Conservation (phyloP, 2,797 vertebrate species). For the Merluccius polli region DNA sequence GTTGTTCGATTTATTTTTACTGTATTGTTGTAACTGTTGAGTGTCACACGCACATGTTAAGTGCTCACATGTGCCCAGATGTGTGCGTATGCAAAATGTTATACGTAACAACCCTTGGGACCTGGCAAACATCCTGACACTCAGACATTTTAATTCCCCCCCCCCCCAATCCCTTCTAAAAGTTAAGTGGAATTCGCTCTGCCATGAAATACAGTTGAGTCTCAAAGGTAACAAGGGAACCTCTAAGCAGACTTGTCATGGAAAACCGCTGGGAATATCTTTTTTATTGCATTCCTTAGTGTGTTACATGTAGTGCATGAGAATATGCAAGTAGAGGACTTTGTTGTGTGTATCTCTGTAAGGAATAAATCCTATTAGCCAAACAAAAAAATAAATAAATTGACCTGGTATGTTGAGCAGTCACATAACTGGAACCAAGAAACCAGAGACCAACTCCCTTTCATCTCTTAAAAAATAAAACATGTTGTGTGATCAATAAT, state of each 20-base stretch:
- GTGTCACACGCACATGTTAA: not conserved
- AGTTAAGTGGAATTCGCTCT: conserved; percentile 5
- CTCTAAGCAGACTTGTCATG: not conserved
- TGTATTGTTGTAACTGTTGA: conserved; percentile 20
- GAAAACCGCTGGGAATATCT: not conserved
- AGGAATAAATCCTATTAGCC: conserved; percentile 1
- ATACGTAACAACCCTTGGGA: not conserved
- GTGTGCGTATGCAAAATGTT: conserved; percentile 1
- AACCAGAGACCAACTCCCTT: not conserved
- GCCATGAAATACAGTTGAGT: not conserved
- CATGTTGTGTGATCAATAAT: not conserved
- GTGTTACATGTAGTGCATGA: not conserved
- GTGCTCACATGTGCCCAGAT: conserved; percentile 9
- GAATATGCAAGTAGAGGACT: not conserved
- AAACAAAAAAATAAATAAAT: not conserved
- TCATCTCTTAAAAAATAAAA: not conserved
- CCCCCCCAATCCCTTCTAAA: not conserved
- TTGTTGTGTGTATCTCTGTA: not conserved
- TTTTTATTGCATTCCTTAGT: not conserved
- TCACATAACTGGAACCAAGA: not conserved
- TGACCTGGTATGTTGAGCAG: not conserved
- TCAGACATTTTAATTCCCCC: not conserved
- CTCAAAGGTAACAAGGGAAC: not conserved
- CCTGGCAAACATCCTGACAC: not conserved
- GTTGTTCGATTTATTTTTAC: conserved; percentile 18